A percentile compares a stretch with the other conserved stretches of the same genome.
These are phyloP conservation scores for Phoenicopterus ruber DNA, from an alignment of 2,113 vertebrate genomes.

Conservation along the genomic window DNA sequence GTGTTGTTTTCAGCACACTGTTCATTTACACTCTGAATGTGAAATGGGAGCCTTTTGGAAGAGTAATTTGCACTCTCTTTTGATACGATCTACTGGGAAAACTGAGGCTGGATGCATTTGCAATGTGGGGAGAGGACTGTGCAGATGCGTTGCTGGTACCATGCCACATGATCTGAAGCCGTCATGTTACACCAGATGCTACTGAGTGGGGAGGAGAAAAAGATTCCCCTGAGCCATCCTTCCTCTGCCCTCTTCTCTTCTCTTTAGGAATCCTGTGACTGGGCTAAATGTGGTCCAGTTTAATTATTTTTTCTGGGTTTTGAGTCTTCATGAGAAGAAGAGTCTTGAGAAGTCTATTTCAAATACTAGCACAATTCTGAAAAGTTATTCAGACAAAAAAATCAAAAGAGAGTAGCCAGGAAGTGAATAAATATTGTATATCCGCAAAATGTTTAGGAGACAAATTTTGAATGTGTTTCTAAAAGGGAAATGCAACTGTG, in stretches of 20 bases:
- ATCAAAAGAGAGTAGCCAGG: not conserved
- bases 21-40: constrained; percentile 47
- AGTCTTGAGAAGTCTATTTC: constrained; percentile 26
- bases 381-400: constrained; percentile 38
- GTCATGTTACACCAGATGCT: constrained; percentile 6
- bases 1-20: constrained; percentile 45
- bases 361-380: constrained; percentile 50
- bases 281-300: not conserved
- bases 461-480: constrained; percentile 41
- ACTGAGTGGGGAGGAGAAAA: constrained; percentile 1
- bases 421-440: constrained; percentile 44
- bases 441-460: constrained; percentile 46
- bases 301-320: not conserved
- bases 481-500: constrained; percentile 41
- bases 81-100: constrained; percentile 1
- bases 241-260: not conserved
- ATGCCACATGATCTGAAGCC: constrained; percentile 19
- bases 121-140: not conserved
- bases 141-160: not conserved
- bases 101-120: constrained; percentile 1
- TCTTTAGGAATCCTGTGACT: not conserved
- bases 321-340: constrained; percentile 25
- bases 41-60: constrained; percentile 54
- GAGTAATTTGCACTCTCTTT: constrained; percentile 53
- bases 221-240: constrained; percentile 17